A percentile compares a stretch with the other conserved stretches of the same genome.
Conservation (phyloP, 1,140 invertebrate genomes). For the Lepidurus packardi region DNA sequence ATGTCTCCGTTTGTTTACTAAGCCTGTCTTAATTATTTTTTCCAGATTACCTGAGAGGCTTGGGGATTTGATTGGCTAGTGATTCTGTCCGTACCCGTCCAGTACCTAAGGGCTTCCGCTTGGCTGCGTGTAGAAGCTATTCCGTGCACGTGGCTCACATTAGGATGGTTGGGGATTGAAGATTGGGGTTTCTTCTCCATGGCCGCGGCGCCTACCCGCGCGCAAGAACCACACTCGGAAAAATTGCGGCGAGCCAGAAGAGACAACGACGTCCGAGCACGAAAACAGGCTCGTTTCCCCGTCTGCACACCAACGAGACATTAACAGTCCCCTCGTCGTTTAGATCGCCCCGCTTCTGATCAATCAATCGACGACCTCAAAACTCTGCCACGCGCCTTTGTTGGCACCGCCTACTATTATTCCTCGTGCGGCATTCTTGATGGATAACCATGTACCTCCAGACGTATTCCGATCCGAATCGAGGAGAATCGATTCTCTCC, state of each 20-base stretch:
- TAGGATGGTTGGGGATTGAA: too few relatives aligned
- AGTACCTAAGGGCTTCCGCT: neutral
- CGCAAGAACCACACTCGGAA: too few relatives aligned
- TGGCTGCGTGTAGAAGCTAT: neutral
- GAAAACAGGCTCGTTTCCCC: neutral
- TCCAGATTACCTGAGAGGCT: conserved; percentile 21
- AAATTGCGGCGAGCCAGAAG: too few relatives aligned
- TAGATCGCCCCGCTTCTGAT: neutral
- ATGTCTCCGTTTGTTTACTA: neutral
- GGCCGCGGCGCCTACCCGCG: too few relatives aligned
- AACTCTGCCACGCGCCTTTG: too few relatives aligned
- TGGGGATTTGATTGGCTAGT: conserved; percentile 14
- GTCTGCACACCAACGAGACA: neutral
- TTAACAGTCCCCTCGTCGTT: neutral
- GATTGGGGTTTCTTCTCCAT: neutral
- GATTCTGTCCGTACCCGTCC: neutral
- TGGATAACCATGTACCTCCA: too few relatives aligned
- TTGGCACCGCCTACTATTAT: too few relatives aligned
- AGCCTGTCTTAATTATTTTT: neutral
- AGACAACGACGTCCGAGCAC: neutral
- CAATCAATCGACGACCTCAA: neutral
- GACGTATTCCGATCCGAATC: too few relatives aligned
- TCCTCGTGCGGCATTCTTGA: too few relatives aligned
- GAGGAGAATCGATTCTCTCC: too few relatives aligned
- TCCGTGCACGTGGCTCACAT: conserved; percentile 1